These are phyloP conservation scores for Dolichomitus sp. DNA, from an alignment of 2,888 invertebrate genomes.

Conservation along the genomic window DNA sequence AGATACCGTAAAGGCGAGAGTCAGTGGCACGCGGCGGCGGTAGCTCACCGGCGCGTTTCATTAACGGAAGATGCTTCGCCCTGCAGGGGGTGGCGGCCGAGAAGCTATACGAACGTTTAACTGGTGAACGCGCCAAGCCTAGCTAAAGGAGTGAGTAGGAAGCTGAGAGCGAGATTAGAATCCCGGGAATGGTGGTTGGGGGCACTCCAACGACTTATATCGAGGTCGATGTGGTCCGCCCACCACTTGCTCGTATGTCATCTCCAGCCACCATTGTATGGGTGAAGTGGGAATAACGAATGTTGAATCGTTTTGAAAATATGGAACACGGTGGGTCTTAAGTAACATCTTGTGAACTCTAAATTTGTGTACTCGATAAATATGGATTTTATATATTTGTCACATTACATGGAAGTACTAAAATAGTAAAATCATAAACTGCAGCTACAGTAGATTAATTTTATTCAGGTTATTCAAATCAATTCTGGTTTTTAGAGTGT, in stretches of 20 bases:
- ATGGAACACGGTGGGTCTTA: background rate
- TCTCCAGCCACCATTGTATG: conserved; percentile 11
- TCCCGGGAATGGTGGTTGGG: conserved; percentile 78
- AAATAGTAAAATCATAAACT: background rate
- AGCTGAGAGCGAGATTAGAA: conserved; percentile 82
- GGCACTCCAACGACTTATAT: conserved; percentile 54
- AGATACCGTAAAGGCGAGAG: conserved; percentile 72
- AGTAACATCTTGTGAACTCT: background rate
- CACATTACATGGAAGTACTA: background rate
- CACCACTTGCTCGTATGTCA: conserved; percentile 35
- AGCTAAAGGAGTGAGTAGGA: conserved; percentile 72
- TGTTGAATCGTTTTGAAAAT: background rate
- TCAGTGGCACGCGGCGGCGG: conserved; percentile 83
- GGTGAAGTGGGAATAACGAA: background rate
- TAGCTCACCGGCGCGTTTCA: conserved; percentile 86
- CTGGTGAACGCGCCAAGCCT: conserved; percentile 68
- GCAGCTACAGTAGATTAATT: background rate
- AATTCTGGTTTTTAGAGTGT: background rate
- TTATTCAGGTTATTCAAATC: background rate
- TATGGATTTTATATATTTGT: conserved; percentile 9
- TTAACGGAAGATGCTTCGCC: conserved; percentile 84
- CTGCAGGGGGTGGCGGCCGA: conserved; percentile 73
- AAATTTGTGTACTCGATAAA: background rate
- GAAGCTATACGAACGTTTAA: conserved; percentile 50
- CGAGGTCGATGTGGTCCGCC: conserved; percentile 50